Base-by-base conservation (phyloP, 2,113 vertebrate genomes). In the Rousettus leschenaultii region DNA sequence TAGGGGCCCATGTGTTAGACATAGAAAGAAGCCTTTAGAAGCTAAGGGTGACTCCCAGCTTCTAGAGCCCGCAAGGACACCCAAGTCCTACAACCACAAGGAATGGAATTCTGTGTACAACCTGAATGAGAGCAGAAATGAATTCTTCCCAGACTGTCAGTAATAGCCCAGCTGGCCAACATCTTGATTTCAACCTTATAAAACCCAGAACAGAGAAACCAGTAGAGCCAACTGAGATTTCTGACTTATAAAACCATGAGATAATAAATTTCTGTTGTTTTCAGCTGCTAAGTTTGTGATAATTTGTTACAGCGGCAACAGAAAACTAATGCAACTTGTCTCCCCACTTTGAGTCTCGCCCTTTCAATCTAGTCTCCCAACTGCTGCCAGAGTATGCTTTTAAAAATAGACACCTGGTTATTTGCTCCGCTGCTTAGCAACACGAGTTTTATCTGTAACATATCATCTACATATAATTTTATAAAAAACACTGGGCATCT, bases 71-170 rank as follows among this genome's bases (percentile, higher is more conserved):
- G 63, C 26, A 73, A 66, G n/a, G 59, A 93, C 86, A 93, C 14
- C 12, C 18, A 87, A 82, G 68, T 48, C 40, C 51, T 86, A 55
- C 13, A 82, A 43, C 40, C 35, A 24, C 40, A 55, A 80, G 77
- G 73, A 92, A 89, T 4, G 78, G 61, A 92, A 61, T 89, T 80
- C 74, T 96, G 74, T 38, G 38, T 96, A 78, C 35, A 77, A 83
- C 65, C 19, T 35, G 55, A 84, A 24, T 78, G 15, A 86, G 3
- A 6, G 15, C 45, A 73, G 68, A 65, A 94, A 11, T n/a, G 21
- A 43, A 70, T 84, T 87, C 65, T 84, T 59, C 66, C 45, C 63
- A 92, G 45, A 9, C 45, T 51, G 63, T 33, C 38, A 71, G 5
- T 43, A 73, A 40, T 33, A 80, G 38, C 33, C 79, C 35, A 70